phyloP scores from a whole-genome alignment of 2,113 vertebrate species.

The Myiozetetes cayanensis region DNA sequence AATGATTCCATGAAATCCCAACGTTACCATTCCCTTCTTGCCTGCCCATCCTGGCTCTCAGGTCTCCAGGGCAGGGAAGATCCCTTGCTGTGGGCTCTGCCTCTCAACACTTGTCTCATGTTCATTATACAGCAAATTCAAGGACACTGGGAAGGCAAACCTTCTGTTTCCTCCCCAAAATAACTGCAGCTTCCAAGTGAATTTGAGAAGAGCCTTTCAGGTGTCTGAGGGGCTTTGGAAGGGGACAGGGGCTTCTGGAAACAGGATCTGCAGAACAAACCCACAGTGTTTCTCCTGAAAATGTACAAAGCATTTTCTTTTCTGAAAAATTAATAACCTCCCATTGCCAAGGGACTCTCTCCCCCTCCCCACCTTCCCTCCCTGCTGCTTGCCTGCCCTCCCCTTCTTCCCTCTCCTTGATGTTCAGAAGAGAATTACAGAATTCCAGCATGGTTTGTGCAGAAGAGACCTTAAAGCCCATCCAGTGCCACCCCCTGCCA shows the following conservation, averaged over 20 bases:
- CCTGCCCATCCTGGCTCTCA: background rate
- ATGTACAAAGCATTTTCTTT: conserved; percentile 64
- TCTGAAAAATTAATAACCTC: conserved; percentile 69
- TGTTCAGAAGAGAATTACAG: background rate
- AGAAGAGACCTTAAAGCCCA: fast-evolving
- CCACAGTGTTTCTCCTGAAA: conserved; percentile 60
- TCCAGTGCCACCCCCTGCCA: fast-evolving
- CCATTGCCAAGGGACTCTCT: background rate
- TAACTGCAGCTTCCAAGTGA: background rate
- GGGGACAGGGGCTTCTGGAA: background rate
- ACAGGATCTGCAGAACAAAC: background rate
- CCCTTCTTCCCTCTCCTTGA: background rate
- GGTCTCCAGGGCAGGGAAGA: background rate
- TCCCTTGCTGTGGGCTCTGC: background rate
- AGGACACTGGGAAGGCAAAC: background rate
- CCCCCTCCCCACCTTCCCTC: background rate
- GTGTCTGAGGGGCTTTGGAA: background rate
- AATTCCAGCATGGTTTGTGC: background rate
- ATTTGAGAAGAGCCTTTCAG: background rate
- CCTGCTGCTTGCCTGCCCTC: background rate
- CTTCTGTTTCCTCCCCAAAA: background rate
- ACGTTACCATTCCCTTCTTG: fast-evolving
- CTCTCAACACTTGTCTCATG: background rate
- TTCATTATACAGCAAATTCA: background rate
- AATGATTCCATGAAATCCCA: background rate